Evolutionary conservation across 2,888 invertebrate genomes (phyloP).

Genomic region (Troides aeacus): DNA sequence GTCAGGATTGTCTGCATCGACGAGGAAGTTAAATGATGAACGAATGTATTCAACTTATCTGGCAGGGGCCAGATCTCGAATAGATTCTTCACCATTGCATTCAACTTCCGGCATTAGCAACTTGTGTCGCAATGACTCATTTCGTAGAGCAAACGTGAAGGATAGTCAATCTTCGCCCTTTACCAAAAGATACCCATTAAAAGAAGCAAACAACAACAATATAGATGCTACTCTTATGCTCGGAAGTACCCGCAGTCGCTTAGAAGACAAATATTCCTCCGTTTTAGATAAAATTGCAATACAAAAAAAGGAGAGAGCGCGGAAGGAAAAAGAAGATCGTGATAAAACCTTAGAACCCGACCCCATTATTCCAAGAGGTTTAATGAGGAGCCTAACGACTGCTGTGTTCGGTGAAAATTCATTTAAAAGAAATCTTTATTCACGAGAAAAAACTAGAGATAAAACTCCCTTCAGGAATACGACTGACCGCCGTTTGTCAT

Average conservation of each 20-base stretch:
- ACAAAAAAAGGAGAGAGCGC: constrained; percentile 78
- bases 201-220: constrained; percentile 74
- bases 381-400: constrained; percentile 86
- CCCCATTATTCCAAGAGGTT: constrained; percentile 62
- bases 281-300: constrained; percentile 85
- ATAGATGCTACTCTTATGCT: constrained; percentile 62
- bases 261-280: constrained; percentile 90
- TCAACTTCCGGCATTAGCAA: constrained; percentile 61
- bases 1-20: constrained; percentile 46
- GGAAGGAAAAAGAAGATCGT: constrained; percentile 77
- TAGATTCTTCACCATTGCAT: constrained; percentile 68
- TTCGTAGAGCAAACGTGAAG: constrained; percentile 68
- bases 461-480: constrained; percentile 83
- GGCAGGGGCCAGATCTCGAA: constrained; percentile 57
- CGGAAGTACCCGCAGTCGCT: constrained; percentile 82
- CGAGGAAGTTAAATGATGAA: constrained; percentile 66
- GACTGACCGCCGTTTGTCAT: constrained; percentile 64
- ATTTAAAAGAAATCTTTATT: constrained; percentile 73
- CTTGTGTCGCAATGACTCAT: constrained; percentile 72
- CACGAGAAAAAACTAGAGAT: constrained; percentile 80
- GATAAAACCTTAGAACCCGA: constrained; percentile 87
- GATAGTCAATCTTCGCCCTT: constrained; percentile 71
- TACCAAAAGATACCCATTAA: constrained; percentile 68
- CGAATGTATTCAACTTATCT: constrained; percentile 69
- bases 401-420: constrained; percentile 85